A percentile compares a stretch with the other conserved stretches of the same genome.
Evolutionary conservation across 2,113 vertebrate genomes (phyloP).

Genomic region (Plecturocebus donacophilus): DNA sequence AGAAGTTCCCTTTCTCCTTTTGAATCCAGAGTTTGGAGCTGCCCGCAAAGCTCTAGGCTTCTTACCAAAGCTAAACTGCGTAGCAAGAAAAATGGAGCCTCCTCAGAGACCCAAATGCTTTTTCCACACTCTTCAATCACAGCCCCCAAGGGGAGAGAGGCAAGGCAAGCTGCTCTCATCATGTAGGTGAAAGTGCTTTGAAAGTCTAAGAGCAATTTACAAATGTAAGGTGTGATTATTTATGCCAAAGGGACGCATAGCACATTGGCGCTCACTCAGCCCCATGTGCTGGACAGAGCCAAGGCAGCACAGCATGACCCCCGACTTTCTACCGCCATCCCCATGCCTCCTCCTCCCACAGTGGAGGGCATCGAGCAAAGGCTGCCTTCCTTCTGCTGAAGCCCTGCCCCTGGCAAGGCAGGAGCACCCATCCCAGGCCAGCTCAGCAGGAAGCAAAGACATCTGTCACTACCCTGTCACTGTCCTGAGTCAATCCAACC

Average conservation of each 20-base stretch:
- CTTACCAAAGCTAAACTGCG: not conserved
- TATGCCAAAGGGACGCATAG: not conserved
- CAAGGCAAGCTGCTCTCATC: not conserved
- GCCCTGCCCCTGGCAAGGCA: not conserved
- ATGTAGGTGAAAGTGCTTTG: not conserved
- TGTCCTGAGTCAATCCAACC: not conserved
- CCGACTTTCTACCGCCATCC: rapidly evolving
- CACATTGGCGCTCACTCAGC: not conserved
- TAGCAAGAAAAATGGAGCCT: not conserved
- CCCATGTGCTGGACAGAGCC: not conserved
- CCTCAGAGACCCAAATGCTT: not conserved
- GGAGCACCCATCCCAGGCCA: not conserved
- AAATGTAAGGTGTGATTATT: not conserved
- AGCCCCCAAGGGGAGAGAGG: not conserved
- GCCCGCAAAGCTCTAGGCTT: not conserved
- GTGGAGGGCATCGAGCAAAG: not conserved
- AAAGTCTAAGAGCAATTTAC: constrained; percentile 8
- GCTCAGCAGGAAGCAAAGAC: not conserved
- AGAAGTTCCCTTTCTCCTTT: not conserved
- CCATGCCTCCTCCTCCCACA: no score
- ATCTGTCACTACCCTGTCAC: not conserved
- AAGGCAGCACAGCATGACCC: not conserved
- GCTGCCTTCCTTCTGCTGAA: not conserved
- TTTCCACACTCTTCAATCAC: not conserved
- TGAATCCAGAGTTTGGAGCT: not conserved